Conservation (phyloP, 2,113 vertebrate genomes). For the Nipponia nippon region DNA sequence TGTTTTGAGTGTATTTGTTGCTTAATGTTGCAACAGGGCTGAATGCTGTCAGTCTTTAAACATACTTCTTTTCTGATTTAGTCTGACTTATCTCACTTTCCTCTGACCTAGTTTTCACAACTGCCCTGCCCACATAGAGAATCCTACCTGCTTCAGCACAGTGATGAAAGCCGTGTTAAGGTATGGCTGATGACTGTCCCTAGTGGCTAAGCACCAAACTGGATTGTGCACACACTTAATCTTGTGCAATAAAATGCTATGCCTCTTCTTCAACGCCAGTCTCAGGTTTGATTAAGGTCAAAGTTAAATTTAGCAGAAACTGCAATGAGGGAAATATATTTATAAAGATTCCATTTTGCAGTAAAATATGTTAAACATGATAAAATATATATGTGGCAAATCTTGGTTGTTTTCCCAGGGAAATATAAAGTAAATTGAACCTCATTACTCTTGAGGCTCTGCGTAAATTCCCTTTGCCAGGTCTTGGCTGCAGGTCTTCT, state of each 20-base stretch:
- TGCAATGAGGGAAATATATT: neutral
- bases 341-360: neutral
- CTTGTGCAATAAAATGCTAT: neutral
- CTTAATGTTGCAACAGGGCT: neutral
- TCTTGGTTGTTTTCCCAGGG: neutral
- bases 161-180: neutral
- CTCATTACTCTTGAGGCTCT: neutral
- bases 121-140: neutral
- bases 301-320: neutral
- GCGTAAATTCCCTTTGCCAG: neutral
- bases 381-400: neutral
- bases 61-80: neutral
- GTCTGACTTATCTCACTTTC: neutral
- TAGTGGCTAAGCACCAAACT: neutral
- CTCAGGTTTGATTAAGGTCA: slow-evolving; percentile 4
- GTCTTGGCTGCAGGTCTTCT: neutral
- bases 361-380: neutral
- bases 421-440: neutral
- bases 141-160: neutral
- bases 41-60: neutral
- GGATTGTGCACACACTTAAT: neutral
- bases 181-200: neutral
- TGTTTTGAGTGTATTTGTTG: neutral
- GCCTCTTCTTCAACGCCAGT: neutral
- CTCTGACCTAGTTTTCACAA: neutral